Percentiles rank a stretch among this genome's conserved stretches.
phyloP scores from a whole-genome alignment of 2,797 vertebrate species.

The Diglossa cyanea region DNA sequence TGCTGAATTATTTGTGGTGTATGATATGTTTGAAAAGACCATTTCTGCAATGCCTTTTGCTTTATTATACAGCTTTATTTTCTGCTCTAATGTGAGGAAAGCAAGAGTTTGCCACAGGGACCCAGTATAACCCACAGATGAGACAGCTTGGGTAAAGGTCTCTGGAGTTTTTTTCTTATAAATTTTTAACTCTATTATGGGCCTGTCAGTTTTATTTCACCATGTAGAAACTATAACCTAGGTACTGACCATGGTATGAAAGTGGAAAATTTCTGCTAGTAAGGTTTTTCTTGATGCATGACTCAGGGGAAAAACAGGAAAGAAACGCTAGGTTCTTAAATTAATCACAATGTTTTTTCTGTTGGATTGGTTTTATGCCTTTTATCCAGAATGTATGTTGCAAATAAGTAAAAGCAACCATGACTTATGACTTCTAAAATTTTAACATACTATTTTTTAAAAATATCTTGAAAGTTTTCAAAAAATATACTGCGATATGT shows the following conservation, averaged over 20 bases:
- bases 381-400: background rate
- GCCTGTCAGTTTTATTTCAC: background rate
- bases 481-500: background rate
- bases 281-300: background rate
- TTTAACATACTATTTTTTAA: background rate
- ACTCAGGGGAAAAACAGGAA: background rate
- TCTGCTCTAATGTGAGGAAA: background rate
- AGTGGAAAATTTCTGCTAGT: background rate
- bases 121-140: background rate
- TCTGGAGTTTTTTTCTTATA: background rate
- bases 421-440: background rate
- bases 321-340: background rate
- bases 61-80: background rate
- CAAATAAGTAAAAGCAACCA: background rate
- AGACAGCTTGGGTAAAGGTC: background rate
- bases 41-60: background rate
- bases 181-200: background rate
- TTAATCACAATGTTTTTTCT: background rate
- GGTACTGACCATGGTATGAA: background rate
- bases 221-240: background rate
- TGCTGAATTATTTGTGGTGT: background rate
- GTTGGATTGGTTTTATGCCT: background rate
- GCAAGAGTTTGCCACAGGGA: background rate
- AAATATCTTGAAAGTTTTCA: accelerated
- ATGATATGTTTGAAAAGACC: background rate